Conservation (phyloP, 2,113 vertebrate genomes). For the Axis porcinus region DNA sequence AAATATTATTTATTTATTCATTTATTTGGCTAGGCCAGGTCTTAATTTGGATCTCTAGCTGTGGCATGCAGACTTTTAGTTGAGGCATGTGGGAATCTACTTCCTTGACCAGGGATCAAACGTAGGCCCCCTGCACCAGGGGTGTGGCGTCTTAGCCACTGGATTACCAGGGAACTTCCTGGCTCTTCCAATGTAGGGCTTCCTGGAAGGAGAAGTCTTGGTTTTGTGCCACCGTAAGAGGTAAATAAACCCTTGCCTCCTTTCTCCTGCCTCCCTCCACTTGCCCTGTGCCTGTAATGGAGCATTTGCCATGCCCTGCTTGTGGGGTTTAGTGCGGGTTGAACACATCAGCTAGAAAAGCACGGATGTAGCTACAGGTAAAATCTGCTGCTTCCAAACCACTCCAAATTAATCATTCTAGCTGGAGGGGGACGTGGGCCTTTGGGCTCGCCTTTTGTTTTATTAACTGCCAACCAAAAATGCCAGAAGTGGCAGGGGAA, state of each 20-base stretch:
- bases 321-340: constrained; percentile 36
- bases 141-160: background rate
- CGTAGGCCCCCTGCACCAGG: background rate
- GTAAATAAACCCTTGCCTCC: background rate
- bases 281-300: constrained; percentile 55
- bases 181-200: background rate
- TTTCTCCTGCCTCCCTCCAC: background rate
- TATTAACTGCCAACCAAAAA: constrained; percentile 71
- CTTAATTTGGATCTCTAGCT: background rate
- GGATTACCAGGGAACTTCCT: background rate
- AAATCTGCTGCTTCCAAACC: constrained; percentile 63
- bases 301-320: constrained; percentile 68
- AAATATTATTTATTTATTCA: background rate
- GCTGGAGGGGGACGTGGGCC: constrained; percentile 61
- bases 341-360: constrained; percentile 39
- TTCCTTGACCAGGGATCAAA: background rate
- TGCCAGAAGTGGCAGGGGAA: constrained; percentile 66
- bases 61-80: background rate
- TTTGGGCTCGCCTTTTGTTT: constrained; percentile 56
- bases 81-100: background rate
- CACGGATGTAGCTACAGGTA: constrained; percentile 60
- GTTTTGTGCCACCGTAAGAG: background rate
- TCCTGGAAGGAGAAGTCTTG: background rate
- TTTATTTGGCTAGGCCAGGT: background rate
- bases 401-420: constrained; percentile 72